A percentile compares a stretch with the other conserved stretches of the same genome.
phyloP scores from a whole-genome alignment of 2,888 invertebrate genomes.

The Dioctria linearis region DNA sequence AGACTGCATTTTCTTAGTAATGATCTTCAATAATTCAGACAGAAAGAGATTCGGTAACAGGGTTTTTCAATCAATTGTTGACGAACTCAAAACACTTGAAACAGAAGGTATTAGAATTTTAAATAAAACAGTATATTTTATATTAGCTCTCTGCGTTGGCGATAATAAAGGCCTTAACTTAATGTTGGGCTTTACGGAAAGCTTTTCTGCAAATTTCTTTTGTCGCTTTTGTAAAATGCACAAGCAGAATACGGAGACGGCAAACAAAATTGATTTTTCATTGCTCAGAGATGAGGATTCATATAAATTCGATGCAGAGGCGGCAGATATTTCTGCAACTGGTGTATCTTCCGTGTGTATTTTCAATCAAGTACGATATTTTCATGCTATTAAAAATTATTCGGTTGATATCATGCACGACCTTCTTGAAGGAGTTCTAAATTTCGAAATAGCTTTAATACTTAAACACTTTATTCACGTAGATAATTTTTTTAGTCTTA shows the following conservation, averaged over 20 bases:
- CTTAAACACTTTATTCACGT: not conserved
- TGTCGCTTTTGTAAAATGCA: not conserved
- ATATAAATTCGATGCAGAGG: not conserved
- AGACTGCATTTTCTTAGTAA: too few relatives aligned
- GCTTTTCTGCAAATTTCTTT: not conserved
- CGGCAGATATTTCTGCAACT: not conserved
- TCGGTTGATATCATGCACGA: not conserved
- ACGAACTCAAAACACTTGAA: too few relatives aligned
- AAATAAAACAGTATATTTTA: too few relatives aligned
- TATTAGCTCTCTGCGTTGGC: too few relatives aligned
- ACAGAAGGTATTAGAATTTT: too few relatives aligned
- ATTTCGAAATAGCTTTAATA: not conserved
- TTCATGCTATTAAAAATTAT: not conserved
- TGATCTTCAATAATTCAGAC: too few relatives aligned
- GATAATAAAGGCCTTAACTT: too few relatives aligned
- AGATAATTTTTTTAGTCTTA: not conserved
- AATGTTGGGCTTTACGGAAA: not conserved
- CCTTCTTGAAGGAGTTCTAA: not conserved
- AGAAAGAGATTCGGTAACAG: too few relatives aligned
- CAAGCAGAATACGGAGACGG: not conserved
- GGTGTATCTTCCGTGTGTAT: not conserved
- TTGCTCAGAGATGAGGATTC: not conserved
- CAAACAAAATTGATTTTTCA: not conserved
- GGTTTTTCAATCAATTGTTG: too few relatives aligned
- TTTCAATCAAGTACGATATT: not conserved